Conservation (phyloP, 2,888 invertebrate species). For the Pammene fasciana region DNA sequence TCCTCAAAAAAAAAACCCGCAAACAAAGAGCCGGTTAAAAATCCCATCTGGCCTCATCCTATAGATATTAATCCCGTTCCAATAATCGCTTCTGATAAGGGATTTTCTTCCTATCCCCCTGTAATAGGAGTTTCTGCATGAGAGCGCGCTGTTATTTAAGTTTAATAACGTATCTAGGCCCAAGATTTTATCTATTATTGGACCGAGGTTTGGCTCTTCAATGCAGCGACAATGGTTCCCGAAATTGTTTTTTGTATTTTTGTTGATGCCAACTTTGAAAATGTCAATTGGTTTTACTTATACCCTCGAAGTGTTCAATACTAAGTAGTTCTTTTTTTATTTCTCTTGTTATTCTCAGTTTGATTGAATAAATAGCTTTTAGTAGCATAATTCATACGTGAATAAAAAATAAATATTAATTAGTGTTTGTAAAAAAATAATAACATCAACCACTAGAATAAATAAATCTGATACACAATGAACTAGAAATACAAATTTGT, state of each 20-base stretch:
- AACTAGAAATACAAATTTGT: no score
- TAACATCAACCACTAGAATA: no score
- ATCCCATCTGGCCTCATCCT: conserved; percentile 61
- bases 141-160: conserved; percentile 68
- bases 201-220: conserved; percentile 7
- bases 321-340: no score
- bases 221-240: background rate
- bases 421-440: no score
- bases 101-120: conserved; percentile 75
- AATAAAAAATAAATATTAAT: no score
- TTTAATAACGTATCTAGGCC: conserved; percentile 68
- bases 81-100: conserved; percentile 77
- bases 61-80: conserved; percentile 73
- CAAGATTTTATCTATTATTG: conserved; percentile 41
- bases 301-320: no score
- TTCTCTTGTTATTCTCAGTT: no score
- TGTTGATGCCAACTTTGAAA: background rate
- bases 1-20: no score
- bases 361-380: no score
- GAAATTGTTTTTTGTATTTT: background rate
- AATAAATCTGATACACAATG: no score
- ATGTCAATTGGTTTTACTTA: background rate
- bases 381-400: no score
- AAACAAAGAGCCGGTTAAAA: conserved; percentile 63
- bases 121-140: conserved; percentile 80